These are phyloP conservation scores for Pygoscelis adeliae DNA, from an alignment of 2,113 vertebrate genomes.

Conservation along the genomic window DNA sequence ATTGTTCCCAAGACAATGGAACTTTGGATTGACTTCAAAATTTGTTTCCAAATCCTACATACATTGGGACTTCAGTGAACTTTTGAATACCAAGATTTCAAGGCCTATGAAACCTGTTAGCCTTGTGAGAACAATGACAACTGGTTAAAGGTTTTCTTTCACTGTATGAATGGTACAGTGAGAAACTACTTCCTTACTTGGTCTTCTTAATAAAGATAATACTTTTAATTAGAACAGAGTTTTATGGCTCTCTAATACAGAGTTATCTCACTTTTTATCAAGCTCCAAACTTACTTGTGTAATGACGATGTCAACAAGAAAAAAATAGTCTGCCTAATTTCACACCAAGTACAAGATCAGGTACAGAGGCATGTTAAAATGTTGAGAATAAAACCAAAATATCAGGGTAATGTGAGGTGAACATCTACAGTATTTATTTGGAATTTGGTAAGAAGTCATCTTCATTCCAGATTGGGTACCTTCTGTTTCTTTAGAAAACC, in stretches of 20 bases:
- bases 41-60: background rate
- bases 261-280: background rate
- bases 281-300: background rate
- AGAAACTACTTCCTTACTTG: background rate
- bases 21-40: background rate
- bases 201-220: background rate
- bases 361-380: constrained; percentile 3
- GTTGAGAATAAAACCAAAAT: constrained; percentile 29
- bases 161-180: background rate
- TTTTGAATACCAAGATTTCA: background rate
- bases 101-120: background rate
- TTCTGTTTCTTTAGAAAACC: constrained; percentile 49
- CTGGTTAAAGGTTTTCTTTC: background rate
- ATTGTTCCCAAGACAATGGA: background rate
- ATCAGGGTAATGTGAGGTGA: constrained; percentile 10
- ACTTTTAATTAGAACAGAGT: background rate
- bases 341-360: constrained; percentile 36
- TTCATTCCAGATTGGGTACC: constrained; percentile 24
- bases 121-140: background rate
- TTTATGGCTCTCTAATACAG: background rate
- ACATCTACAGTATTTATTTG: background rate
- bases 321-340: constrained; percentile 10
- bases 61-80: background rate
- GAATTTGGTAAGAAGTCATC: constrained; percentile 16
- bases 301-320: constrained; percentile 12